Evolutionary conservation across 2,113 vertebrate genomes (phyloP), one percentile per base, ranked within the genome.

Genomic region (Nannobrachium achirus): DNA sequence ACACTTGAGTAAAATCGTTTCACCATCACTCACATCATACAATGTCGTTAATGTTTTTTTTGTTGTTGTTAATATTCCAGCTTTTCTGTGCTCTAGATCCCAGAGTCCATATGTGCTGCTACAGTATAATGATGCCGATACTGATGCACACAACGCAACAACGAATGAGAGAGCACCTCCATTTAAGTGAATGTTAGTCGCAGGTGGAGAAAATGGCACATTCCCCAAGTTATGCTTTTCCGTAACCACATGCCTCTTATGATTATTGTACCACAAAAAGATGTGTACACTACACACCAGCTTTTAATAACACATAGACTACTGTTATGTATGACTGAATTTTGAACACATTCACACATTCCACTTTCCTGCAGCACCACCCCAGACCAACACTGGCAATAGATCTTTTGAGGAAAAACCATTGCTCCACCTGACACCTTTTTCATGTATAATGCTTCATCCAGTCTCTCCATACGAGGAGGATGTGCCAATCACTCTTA

Each of bases 351-450:
- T 44, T 63, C 72, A 64, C 15, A 49, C 68, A 46, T n/a, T 18
- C 16, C 7, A 19, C 63, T 0, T 56, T 39, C 56, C 51, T 48
- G 44, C 19, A 44, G 50, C 20, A 58, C 70, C 69, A 80, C 83
- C 83, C 81, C 71, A 82, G 79, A 76, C 63, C 25, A 8, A 20
- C 66, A 33, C 15, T 25, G 5, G 45, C 2, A 4, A 40, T 41
- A 58, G 63, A 71, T 65, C 69, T 71, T 15, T 63, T 79, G 72
- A 78, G 71, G 63, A 46, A 33, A 19, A 60, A 71, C 63, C 57
- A 76, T 80, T 69, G 56, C 50, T 20, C 55, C 82, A 80, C 70
- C 71, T 78, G 81, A 85, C 80, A 83, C 75, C 74, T 86, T 71
- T 70, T 76, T 86, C 78, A 65, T 76, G 76, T 76, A 69, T 66